Percentiles rank a stretch among this genome's conserved stretches.
These are phyloP conservation scores for Argyresthia goedartella DNA, from an alignment of 2,888 invertebrate genomes.

Conservation along the genomic window DNA sequence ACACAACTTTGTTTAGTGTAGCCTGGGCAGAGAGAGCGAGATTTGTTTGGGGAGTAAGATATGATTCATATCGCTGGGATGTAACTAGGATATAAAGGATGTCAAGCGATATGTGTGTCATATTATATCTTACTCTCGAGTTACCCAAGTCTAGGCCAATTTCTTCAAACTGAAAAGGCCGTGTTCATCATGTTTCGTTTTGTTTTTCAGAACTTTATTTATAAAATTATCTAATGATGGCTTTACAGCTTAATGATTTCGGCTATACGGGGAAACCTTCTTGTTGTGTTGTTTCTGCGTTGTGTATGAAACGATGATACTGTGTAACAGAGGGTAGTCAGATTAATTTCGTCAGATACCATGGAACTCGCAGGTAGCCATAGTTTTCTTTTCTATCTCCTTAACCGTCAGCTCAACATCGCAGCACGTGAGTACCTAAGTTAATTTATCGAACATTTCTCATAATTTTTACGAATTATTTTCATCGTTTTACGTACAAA, in stretches of 20 bases:
- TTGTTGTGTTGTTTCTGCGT: not conserved
- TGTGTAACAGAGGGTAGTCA: conserved; percentile 25
- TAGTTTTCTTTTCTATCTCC: conserved; percentile 19
- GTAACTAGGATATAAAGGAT: too few relatives aligned
- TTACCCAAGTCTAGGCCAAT: too few relatives aligned
- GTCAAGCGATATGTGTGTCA: too few relatives aligned
- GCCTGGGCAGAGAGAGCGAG: too few relatives aligned
- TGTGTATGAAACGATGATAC: not conserved
- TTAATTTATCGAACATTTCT: conserved; percentile 19
- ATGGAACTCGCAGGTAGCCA: conserved; percentile 5
- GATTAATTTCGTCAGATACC: conserved; percentile 9
- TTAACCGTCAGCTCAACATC: conserved; percentile 21
- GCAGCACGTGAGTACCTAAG: conserved; percentile 46
- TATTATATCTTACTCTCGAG: too few relatives aligned
- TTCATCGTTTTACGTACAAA: conserved; percentile 33
- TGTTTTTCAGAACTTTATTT: not conserved
- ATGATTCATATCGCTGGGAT: too few relatives aligned
- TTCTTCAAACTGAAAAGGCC: too few relatives aligned
- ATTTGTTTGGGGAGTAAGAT: too few relatives aligned
- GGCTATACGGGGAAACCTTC: not conserved
- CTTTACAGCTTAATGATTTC: not conserved
- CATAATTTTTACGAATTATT: conserved; percentile 18
- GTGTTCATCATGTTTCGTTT: not conserved
- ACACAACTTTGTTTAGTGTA: too few relatives aligned
- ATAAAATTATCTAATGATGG: not conserved